Base-by-base conservation (phyloP, 2,113 vertebrate genomes). In the Hydrochoerus hydrochaeris region DNA sequence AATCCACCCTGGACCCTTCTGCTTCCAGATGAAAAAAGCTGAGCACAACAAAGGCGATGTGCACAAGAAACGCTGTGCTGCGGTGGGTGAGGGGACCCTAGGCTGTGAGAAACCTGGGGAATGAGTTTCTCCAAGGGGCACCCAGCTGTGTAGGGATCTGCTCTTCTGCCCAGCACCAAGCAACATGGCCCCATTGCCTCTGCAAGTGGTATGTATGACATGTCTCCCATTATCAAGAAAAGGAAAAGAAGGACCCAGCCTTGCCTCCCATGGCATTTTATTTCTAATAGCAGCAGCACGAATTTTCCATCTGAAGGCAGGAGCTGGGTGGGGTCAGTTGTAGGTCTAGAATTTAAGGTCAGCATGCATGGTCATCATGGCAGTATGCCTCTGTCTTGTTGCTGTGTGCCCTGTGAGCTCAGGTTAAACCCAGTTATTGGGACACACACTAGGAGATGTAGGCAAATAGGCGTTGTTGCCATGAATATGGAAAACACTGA, bases 261-360 rank as follows among this genome's bases (percentile, higher is more conserved):
- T 16, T 0, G 10, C 9, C 1, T 28, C 1, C 1, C 13, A 11
- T 7, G 2, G 13, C 5, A 19, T 5, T 13, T 77, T 35, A 60
- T n/a, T 16, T 73, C 46, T 41, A 60, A 49, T 62, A 65, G 41
- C 9, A 65, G 44, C 4, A 3, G 38, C 3, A 54, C 46, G 86
- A 10, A 8, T 5, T 20, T 67, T 20, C 35, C 38, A 54, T 6
- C 38, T 1, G 7, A 52, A 20, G 78, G 41, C 77, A 60, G 12
- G 28, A n/a, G 22, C 6, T 30, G 46, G n/a, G 3, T 22, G 1
- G 30, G 28, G 30, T 41, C 7, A 5, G 26, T 17, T 2, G 0
- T 7, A 12, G 13, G 4, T 57, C 14, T 32, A 7, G 4, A 41
- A n/a, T 67, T 19, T 35, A 28, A 82, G 46, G 32, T 3, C 46